A percentile compares a stretch with the other conserved stretches of the same genome.
Conservation (phyloP, 2,797 vertebrate genomes). For the Hydrophis major region DNA sequence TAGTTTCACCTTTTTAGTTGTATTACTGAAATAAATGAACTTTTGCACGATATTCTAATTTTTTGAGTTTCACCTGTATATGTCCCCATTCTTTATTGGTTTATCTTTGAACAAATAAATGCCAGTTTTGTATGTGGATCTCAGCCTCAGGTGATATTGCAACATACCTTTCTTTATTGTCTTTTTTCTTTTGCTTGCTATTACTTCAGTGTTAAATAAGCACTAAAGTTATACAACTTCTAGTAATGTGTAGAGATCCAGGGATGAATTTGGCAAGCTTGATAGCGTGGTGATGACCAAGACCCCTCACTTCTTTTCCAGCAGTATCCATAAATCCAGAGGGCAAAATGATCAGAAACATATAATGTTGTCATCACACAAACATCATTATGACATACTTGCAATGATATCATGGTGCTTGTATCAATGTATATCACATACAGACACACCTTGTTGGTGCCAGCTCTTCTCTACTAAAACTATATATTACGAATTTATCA, state of each 20-base stretch:
- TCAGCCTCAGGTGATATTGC: background rate
- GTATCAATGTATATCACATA: background rate
- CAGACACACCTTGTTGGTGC: background rate
- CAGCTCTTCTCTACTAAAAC: background rate
- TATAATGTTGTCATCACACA: background rate
- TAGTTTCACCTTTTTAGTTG: too few relatives aligned
- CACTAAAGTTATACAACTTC: background rate
- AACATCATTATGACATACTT: background rate
- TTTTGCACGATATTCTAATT: too few relatives aligned
- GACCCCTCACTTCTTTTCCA: background rate
- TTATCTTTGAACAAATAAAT: background rate
- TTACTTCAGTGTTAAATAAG: background rate
- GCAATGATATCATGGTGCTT: background rate
- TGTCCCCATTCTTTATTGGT: background rate
- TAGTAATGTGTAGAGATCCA: background rate
- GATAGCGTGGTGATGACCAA: background rate
- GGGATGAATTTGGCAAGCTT: background rate
- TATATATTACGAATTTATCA: background rate
- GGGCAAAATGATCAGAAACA: background rate
- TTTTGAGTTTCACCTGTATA: background rate
- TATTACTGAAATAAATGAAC: too few relatives aligned
- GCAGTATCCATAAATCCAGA: background rate
- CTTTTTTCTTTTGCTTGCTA: background rate
- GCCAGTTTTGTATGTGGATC: background rate
- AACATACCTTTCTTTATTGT: background rate